A percentile compares a stretch with the other conserved stretches of the same genome.
phyloP scores from a whole-genome alignment of 2,888 invertebrate species.

The Tetrapedia diversipes region DNA sequence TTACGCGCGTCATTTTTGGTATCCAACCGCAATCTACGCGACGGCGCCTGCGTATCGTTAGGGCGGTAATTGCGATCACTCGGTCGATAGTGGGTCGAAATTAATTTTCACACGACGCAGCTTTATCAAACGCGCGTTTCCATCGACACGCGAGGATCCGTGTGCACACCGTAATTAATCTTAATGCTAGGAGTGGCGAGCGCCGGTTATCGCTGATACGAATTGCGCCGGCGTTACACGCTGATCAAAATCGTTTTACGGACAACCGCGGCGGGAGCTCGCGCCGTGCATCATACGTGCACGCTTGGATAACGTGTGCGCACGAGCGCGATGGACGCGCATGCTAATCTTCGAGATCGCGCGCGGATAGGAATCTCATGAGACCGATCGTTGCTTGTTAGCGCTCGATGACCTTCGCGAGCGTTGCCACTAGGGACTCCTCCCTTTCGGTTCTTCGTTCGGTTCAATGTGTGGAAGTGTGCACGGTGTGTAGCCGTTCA shows the following conservation, averaged over 20 bases:
- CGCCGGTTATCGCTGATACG: slow-evolving; percentile 47
- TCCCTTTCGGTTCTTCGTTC: too few relatives aligned
- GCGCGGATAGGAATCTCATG: slow-evolving; percentile 34
- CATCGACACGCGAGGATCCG: slow-evolving; percentile 68
- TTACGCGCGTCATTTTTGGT: slow-evolving; percentile 30
- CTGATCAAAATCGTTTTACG: slow-evolving; percentile 64
- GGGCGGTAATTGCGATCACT: slow-evolving; percentile 57
- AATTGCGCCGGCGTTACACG: slow-evolving; percentile 38
- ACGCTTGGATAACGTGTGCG: background rate
- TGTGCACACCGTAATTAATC: slow-evolving; percentile 63
- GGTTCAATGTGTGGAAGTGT: too few relatives aligned
- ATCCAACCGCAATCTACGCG: slow-evolving; percentile 28
- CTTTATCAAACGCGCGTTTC: slow-evolving; percentile 65
- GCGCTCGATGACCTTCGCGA: background rate
- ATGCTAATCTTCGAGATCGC: slow-evolving; percentile 33
- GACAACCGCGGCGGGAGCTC: slow-evolving; percentile 38
- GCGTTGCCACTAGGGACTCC: background rate
- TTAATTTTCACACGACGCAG: slow-evolving; percentile 57
- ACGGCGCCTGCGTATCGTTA: slow-evolving; percentile 14
- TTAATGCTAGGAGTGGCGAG: slow-evolving; percentile 60
- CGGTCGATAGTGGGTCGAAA: slow-evolving; percentile 46
- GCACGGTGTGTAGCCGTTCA: too few relatives aligned
- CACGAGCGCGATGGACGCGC: slow-evolving; percentile 14
- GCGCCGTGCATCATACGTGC: slow-evolving; percentile 36
- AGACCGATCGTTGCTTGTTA: slow-evolving; percentile 37